A percentile compares a stretch with the other conserved stretches of the same genome.
Conservation (phyloP, 2,888 invertebrate genomes). For the Dryococelus australis region DNA sequence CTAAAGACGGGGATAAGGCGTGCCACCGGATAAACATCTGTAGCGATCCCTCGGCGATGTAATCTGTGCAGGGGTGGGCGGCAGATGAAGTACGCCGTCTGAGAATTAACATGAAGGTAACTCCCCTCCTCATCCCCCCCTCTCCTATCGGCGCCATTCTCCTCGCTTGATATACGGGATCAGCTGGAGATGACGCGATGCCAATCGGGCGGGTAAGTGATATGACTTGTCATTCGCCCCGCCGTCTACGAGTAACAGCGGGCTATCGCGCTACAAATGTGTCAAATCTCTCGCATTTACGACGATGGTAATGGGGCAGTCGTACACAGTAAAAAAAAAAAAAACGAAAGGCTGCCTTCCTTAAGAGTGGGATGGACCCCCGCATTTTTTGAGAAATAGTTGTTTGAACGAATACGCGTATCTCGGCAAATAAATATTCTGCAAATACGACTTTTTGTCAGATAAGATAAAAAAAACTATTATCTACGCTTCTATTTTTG, state of each 20-base stretch:
- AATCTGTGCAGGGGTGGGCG: not conserved
- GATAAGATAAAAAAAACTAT: too few relatives aligned
- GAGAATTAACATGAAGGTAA: too few relatives aligned
- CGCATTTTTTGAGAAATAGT: too few relatives aligned
- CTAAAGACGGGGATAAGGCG: not conserved
- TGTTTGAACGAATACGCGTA: too few relatives aligned
- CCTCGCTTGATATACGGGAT: not conserved
- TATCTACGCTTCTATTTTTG: too few relatives aligned
- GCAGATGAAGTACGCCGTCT: not conserved
- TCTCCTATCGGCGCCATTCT: not conserved
- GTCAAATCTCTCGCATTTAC: not conserved
- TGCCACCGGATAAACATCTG: slow-evolving; percentile 9
- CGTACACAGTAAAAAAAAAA: too few relatives aligned
- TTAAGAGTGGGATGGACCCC: too few relatives aligned
- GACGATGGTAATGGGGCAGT: not conserved
- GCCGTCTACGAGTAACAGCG: not conserved
- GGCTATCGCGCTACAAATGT: not conserved
- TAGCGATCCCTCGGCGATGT: not conserved
- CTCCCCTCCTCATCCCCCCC: not conserved
- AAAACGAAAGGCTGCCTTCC: too few relatives aligned
- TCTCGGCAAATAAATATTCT: too few relatives aligned
- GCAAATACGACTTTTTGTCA: too few relatives aligned
- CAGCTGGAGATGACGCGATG: slow-evolving; percentile 4
- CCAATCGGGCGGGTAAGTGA: slow-evolving; percentile 5
- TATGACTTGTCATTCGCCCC: not conserved